Evolutionary conservation across 2,113 vertebrate species (phyloP).

Genomic region (Pelvicachromis taeniatus): DNA sequence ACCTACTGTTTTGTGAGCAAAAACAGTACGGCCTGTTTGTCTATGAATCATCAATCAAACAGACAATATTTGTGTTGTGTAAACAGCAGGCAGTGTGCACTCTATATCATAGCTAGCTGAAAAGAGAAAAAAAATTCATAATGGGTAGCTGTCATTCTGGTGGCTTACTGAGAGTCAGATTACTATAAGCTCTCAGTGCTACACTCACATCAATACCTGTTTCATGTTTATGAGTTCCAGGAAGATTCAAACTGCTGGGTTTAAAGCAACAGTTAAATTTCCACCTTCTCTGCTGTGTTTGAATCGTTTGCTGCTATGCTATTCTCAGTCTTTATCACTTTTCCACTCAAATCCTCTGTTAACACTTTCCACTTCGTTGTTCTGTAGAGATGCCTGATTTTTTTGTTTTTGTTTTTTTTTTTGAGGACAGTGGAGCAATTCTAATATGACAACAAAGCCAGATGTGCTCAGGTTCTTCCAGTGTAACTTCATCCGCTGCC

Average conservation of each 20-base stretch:
- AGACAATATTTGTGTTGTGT: not conserved
- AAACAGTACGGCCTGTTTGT: not conserved
- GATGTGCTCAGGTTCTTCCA: not conserved
- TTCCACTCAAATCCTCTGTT: not conserved
- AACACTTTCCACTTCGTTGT: not conserved
- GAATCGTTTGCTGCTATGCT: not conserved
- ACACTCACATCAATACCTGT: not conserved
- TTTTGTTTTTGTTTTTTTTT: not conserved
- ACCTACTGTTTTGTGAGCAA: not conserved
- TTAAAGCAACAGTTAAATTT: not conserved
- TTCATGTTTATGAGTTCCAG: not conserved
- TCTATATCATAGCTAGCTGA: not conserved
- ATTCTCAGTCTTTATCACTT: not conserved
- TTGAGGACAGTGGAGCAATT: not conserved
- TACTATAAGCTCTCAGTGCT: not conserved
- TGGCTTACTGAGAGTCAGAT: not conserved
- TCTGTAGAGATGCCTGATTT: not conserved
- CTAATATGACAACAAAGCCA: not conserved
- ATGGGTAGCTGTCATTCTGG: not conserved
- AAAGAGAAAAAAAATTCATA: not conserved
- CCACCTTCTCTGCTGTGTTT: not conserved
- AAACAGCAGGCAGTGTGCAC: not conserved
- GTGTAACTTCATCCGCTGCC: not conserved
- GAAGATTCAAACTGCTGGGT: not conserved
- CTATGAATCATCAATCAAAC: not conserved